Base-by-base conservation (phyloP, 2,888 invertebrate species). In the Pogonocherus hispidulus region DNA sequence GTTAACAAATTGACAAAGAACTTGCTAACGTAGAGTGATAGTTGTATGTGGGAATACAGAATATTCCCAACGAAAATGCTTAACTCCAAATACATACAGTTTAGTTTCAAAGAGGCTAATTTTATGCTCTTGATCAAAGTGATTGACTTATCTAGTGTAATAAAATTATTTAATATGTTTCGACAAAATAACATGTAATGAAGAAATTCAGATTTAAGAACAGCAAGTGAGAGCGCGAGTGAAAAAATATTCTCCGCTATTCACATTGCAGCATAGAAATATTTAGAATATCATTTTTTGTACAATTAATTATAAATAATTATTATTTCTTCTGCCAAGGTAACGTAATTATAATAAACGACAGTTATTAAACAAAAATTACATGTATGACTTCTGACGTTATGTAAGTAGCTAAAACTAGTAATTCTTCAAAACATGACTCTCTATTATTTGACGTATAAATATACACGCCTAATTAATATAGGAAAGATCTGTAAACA, bases 261-360 rank as follows among this genome's bases (percentile, higher is more conserved):
- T 14, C 16, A 41, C 1, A 14, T 41, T 16, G 3, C 41, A 14
- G 2, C 16, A 27, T 19, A 49, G 19, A 46, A 19, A 32, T 59
- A 41, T 47, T 32, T 16, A 44, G 44, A 23, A 55, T 41, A 23
- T 52, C 6, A 27, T 54, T 37, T 35, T 11, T n/a, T 41, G 37
- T 41, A n/a, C 20, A 41, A 41, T 44, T 63, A 54, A 63, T 63
- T 46, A 51, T 41, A 22, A 27, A 18, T 52, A 54, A 46, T 63
- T 63, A 63, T 20, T 44, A 32, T 35, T 47, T 59, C 27, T 59
- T 32, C 47, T 47, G 19, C 19, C 59, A 59, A 59, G 59, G 59
- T 44, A 59, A 59, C 32, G 59, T 35, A 59, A 59, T 59, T 59
- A 59, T 47, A 32, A 47, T 59, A 59, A 44, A 59, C 47, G 27